These are phyloP conservation scores for Bos taurus DNA, from an alignment of 2,113 vertebrate species.

Conservation along the genomic window DNA sequence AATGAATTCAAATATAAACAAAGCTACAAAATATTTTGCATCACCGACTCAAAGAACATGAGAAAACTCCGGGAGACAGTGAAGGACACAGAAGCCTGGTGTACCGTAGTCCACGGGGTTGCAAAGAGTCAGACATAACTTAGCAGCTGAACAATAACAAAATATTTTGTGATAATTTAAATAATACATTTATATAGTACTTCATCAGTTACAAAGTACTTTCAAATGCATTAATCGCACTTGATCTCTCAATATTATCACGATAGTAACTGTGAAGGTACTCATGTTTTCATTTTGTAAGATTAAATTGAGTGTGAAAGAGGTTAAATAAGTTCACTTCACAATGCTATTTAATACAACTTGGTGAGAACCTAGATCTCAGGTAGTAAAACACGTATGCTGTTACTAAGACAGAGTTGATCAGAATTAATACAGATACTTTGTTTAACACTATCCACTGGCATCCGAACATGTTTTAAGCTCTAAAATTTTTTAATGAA, in stretches of 20 bases:
- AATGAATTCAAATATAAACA: background rate
- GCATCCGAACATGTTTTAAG: background rate
- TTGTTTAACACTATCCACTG: background rate
- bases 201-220: constrained; percentile 17
- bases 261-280: background rate
- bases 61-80: background rate
- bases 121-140: background rate
- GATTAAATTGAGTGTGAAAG: background rate
- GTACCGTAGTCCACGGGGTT: background rate
- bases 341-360: background rate
- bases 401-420: background rate
- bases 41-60: background rate
- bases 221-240: background rate
- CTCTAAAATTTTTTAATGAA: background rate
- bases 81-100: background rate
- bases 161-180: background rate
- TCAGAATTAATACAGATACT: background rate
- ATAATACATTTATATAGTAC: background rate
- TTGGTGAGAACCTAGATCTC: background rate
- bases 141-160: background rate
- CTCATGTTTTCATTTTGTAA: background rate
- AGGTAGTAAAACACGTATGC: background rate
- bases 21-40: background rate
- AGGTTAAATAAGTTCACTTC: background rate
- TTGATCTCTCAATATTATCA: background rate